phyloP scores from a whole-genome alignment of 2,888 invertebrate species.

The Diarsia rubi region DNA sequence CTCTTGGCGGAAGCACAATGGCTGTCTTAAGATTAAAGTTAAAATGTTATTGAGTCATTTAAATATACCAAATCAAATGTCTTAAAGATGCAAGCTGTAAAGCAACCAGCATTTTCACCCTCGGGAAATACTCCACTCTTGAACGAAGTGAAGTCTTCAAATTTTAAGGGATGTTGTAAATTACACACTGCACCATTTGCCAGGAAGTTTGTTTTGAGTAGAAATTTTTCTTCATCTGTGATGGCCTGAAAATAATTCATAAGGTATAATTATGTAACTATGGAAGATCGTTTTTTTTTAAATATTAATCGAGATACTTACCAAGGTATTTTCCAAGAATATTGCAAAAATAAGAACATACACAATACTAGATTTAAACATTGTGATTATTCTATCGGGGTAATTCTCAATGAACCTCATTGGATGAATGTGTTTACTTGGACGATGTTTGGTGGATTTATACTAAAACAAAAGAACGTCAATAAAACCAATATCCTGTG shows the following conservation, averaged over 20 bases:
- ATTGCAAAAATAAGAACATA: slow-evolving; percentile 13
- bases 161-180: slow-evolving; percentile 70
- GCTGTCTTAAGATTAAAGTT: background rate
- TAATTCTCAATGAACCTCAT: slow-evolving; percentile 26
- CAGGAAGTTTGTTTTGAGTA: slow-evolving; percentile 74
- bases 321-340: slow-evolving; percentile 30
- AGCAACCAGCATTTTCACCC: slow-evolving; percentile 76
- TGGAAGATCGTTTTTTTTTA: background rate
- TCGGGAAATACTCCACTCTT: slow-evolving; percentile 73
- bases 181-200: slow-evolving; percentile 74
- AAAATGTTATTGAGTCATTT: background rate
- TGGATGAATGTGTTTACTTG: slow-evolving; percentile 25
- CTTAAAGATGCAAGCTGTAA: slow-evolving; percentile 77
- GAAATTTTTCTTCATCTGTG: slow-evolving; percentile 71
- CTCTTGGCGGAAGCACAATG: background rate
- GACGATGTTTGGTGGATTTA: slow-evolving; percentile 37
- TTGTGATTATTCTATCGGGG: slow-evolving; percentile 21
- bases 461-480: slow-evolving; percentile 59
- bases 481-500: slow-evolving; percentile 64
- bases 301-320: slow-evolving; percentile 19
- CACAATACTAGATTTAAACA: slow-evolving; percentile 40
- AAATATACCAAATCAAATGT: slow-evolving; percentile 78
- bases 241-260: slow-evolving; percentile 49
- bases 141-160: slow-evolving; percentile 73
- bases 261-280: background rate